Evolutionary conservation across 2,888 invertebrate species (phyloP).

Genomic region (Seira musarum): DNA sequence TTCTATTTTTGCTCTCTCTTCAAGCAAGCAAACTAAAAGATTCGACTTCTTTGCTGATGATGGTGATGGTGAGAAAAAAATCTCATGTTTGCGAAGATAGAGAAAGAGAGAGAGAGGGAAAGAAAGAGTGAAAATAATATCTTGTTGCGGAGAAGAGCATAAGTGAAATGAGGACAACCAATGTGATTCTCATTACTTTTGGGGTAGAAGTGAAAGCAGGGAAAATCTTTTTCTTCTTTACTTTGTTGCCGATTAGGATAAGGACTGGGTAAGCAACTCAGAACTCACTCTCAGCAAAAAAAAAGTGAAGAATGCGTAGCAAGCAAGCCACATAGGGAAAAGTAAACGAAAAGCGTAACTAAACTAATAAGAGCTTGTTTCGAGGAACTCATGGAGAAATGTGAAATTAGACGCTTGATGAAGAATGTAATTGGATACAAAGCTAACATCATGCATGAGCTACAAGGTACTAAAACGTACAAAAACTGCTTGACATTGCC

Average conservation of each 20-base stretch:
- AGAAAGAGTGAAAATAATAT: not conserved
- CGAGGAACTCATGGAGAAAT: not conserved
- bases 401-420: too few relatives aligned
- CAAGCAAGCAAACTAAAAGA: not conserved
- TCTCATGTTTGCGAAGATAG: not conserved
- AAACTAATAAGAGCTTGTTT: not conserved
- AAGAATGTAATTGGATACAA: too few relatives aligned
- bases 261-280: too few relatives aligned
- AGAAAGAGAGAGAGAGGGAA: not conserved
- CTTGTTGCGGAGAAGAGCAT: not conserved
- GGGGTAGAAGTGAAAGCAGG: not conserved
- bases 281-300: not conserved
- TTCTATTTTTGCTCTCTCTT: not conserved
- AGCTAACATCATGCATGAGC: too few relatives aligned
- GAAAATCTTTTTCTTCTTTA: not conserved
- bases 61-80: too few relatives aligned
- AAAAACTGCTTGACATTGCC: not conserved
- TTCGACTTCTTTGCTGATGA: too few relatives aligned
- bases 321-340: not conserved
- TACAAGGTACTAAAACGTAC: not conserved
- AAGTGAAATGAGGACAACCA: not conserved
- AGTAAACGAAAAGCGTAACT: not conserved
- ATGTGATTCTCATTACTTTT: not conserved
- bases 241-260: not conserved
- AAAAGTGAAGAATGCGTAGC: not conserved